Conservation (phyloP, 2,113 vertebrate species). For the Mesocricetus auratus region DNA sequence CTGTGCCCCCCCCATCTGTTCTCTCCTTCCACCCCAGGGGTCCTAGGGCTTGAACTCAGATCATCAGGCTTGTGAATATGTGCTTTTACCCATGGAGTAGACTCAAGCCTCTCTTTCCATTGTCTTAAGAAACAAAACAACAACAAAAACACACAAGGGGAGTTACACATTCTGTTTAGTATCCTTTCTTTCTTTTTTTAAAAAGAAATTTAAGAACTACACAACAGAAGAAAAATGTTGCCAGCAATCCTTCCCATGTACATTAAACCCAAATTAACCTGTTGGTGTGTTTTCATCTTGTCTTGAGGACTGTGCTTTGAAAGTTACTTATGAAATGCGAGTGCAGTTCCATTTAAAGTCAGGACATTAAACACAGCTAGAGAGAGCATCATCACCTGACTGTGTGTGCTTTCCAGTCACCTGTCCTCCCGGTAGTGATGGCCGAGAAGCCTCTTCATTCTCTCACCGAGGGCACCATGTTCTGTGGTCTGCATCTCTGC, state of each 20-base stretch:
- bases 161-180: background rate
- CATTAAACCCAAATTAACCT: background rate
- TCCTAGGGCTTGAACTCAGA: background rate
- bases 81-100: background rate
- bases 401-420: background rate
- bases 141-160: background rate
- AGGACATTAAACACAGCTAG: background rate
- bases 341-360: background rate
- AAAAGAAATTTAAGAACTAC: background rate
- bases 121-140: background rate
- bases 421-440: accelerated
- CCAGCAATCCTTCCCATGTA: background rate
- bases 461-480: accelerated
- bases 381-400: background rate
- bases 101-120: background rate
- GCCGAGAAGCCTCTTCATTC: accelerated
- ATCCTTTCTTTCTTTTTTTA: background rate
- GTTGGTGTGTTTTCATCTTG: background rate
- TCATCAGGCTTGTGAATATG: background rate
- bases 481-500: accelerated
- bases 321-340: background rate
- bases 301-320: background rate
- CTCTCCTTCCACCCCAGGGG: background rate
- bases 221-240: background rate
- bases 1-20: too few relatives aligned